Conservation (phyloP, 2,797 vertebrate genomes). For the Sitta carolinensis region DNA sequence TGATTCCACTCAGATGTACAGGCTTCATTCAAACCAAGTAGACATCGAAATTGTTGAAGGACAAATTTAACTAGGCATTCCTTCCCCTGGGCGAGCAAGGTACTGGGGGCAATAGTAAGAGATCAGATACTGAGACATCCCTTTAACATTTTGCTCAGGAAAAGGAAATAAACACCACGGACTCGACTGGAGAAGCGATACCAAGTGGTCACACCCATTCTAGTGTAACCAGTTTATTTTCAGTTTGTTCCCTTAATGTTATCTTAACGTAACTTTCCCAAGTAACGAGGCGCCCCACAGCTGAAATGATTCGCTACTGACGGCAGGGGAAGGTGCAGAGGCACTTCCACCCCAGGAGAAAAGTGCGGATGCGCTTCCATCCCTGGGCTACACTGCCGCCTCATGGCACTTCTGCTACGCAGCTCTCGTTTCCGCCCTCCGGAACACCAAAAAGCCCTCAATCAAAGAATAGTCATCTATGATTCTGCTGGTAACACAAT, state of each 20-base stretch:
- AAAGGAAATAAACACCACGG: not conserved
- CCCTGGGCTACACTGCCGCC: constrained; percentile 20
- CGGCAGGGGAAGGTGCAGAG: rapidly evolving
- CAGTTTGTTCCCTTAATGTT: not conserved
- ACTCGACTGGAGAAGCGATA: not conserved
- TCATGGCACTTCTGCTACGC: not conserved
- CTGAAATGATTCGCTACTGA: rapidly evolving
- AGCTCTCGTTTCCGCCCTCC: rapidly evolving
- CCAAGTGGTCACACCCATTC: not conserved
- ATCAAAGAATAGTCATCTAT: rapidly evolving
- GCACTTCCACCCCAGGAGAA: not conserved
- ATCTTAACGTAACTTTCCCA: not conserved
- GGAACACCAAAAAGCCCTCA: rapidly evolving
- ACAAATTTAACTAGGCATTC: not conserved
- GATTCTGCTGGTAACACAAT: not conserved
- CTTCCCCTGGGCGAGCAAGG: not conserved
- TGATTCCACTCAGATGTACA: not conserved
- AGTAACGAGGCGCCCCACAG: not conserved
- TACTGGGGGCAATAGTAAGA: not conserved
- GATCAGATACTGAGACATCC: not conserved
- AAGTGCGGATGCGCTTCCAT: rapidly evolving
- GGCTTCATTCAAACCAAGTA: not conserved
- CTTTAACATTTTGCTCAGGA: not conserved
- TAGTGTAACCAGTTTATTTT: constrained; percentile 12
- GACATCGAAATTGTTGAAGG: not conserved